Evolutionary conservation across 2,888 invertebrate genomes (phyloP).

Genomic region (Drosophila falleni): DNA sequence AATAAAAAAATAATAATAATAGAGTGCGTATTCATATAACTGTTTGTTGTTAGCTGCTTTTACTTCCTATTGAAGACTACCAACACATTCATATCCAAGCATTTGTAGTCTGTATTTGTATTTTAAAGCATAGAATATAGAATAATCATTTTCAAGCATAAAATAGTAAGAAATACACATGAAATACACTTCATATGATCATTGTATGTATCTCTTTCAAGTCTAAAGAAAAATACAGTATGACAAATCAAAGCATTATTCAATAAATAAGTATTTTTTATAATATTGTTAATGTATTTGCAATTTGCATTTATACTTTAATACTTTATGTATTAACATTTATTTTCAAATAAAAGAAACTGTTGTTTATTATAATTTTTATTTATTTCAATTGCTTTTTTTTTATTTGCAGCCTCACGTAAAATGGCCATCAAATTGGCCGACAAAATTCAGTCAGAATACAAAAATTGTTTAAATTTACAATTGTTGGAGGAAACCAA

Average conservation of each 20-base stretch:
- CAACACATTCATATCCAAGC: slow-evolving; percentile 73
- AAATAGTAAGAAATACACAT: slow-evolving; percentile 36
- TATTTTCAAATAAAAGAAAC: slow-evolving; percentile 3
- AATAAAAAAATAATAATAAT: slow-evolving; percentile 40
- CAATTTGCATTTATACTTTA: slow-evolving; percentile 23
- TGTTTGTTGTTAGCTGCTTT: slow-evolving; percentile 81
- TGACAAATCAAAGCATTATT: slow-evolving; percentile 1
- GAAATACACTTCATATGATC: slow-evolving; percentile 27
- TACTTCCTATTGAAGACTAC: slow-evolving; percentile 80
- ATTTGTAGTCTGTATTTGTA: slow-evolving; percentile 75
- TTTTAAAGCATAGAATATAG: slow-evolving; percentile 40
- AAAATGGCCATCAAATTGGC: slow-evolving; percentile 65
- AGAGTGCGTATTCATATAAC: slow-evolving; percentile 63
- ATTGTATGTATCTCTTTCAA: slow-evolving; percentile 24
- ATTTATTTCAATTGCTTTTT: slow-evolving; percentile 23
- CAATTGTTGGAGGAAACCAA: slow-evolving; percentile 37
- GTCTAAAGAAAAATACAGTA: slow-evolving; percentile 1
- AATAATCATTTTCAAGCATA: slow-evolving; percentile 48
- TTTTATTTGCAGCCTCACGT: slow-evolving; percentile 65
- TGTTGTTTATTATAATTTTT: slow-evolving; percentile 31
- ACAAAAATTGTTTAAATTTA: slow-evolving; percentile 42
- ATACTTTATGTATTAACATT: slow-evolving; percentile 35
- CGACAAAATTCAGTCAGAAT: slow-evolving; percentile 58
- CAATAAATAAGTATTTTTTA: slow-evolving; percentile 1
- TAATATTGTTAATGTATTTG: slow-evolving; percentile 45